Percentiles rank a stretch among this genome's conserved stretches.
Evolutionary conservation across 2,797 vertebrate species (phyloP).

Genomic region (Nyctalus aviator): DNA sequence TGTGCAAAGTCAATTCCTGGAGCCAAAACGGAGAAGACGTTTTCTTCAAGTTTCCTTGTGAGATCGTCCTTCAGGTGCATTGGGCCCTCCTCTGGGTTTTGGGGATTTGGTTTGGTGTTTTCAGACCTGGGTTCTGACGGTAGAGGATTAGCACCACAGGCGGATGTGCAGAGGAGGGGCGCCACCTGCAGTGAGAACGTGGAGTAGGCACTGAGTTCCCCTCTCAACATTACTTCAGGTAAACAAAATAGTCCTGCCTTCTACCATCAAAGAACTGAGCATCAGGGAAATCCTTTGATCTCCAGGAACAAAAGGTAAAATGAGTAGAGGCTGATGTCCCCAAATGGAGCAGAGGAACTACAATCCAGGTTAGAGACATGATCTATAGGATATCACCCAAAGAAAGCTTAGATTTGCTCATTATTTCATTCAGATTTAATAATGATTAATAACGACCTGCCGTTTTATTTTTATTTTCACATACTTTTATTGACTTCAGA

Average conservation of each 20-base stretch:
- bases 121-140: neutral
- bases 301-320: conserved; percentile 43
- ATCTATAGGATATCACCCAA: neutral
- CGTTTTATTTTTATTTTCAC: neutral
- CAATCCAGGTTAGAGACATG: conserved; percentile 3
- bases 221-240: neutral
- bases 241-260: neutral
- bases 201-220: neutral
- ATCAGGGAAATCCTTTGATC: neutral
- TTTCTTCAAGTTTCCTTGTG: neutral
- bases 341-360: neutral
- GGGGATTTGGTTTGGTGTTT: neutral
- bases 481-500: neutral
- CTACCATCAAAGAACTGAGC: neutral
- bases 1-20: neutral
- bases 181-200: conserved; percentile 33
- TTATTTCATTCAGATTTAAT: neutral
- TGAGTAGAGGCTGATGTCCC: neutral
- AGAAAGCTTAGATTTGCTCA: conserved; percentile 31
- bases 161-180: neutral
- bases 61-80: neutral
- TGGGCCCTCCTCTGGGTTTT: neutral
- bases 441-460: neutral
- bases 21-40: neutral
- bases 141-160: neutral